A percentile compares a stretch with the other conserved stretches of the same genome.
phyloP scores from a whole-genome alignment of 1,140 invertebrate genomes.

The Lepeophtheirus salmonis region DNA sequence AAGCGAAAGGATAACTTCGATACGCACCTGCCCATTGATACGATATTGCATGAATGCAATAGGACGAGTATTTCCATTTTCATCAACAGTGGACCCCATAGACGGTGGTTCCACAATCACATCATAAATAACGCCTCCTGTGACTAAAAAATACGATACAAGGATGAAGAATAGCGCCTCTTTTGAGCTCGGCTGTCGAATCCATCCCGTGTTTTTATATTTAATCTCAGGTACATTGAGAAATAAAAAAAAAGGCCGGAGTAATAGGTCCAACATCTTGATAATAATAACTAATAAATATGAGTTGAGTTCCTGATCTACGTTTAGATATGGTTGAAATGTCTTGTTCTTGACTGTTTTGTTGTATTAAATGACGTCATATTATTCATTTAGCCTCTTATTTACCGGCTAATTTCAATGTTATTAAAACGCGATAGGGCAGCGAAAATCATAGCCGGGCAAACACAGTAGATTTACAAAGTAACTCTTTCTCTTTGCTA shows the following conservation, averaged over 20 bases:
- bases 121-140: slow-evolving; percentile 97
- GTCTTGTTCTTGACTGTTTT: no score
- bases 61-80: slow-evolving; percentile 81
- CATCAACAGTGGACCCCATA: slow-evolving; percentile 90
- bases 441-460: no score
- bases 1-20: no score
- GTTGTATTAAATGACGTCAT: no score
- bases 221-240: slow-evolving; percentile 80
- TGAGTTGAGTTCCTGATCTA: no score
- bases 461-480: no score
- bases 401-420: no score
- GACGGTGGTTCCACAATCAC: slow-evolving; percentile 95
- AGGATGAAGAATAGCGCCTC: slow-evolving; percentile 71
- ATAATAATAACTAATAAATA: no score
- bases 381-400: no score
- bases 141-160: slow-evolving; percentile 89
- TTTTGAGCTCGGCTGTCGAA: slow-evolving; percentile 80
- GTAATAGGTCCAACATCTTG: slow-evolving; percentile 57
- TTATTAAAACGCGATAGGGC: no score
- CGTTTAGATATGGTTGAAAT: no score
- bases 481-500: no score
- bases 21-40: slow-evolving; percentile 54
- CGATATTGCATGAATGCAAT: slow-evolving; percentile 95
- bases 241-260: slow-evolving; percentile 54
- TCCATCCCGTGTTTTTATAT: slow-evolving; percentile 72